Evolutionary conservation across 1,140 invertebrate species (phyloP).

Genomic region (Drosophila lowei): DNA sequence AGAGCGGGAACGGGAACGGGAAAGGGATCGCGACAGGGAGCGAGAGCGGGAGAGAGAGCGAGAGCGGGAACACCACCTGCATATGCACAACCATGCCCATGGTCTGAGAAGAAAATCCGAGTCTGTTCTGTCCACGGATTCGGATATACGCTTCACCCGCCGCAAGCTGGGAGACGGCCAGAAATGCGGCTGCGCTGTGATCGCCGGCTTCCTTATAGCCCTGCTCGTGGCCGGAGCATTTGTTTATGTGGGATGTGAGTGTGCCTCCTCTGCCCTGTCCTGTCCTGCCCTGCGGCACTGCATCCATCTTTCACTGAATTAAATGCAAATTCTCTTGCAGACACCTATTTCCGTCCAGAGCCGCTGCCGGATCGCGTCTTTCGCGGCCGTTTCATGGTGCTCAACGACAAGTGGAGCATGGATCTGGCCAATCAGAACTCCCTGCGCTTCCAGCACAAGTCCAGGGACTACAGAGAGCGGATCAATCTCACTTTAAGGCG

Average conservation of each 20-base stretch:
- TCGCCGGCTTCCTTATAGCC: slow-evolving; percentile 91
- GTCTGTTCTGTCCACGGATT: slow-evolving; percentile 91
- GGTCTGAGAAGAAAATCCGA: slow-evolving; percentile 85
- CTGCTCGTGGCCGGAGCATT: slow-evolving; percentile 91
- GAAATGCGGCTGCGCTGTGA: slow-evolving; percentile 92
- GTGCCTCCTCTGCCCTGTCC: too few relatives aligned
- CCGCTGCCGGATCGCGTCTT: slow-evolving; percentile 90
- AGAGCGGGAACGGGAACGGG: slow-evolving; percentile 10
- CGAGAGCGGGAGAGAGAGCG: slow-evolving; percentile 21
- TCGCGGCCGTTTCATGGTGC: slow-evolving; percentile 89
- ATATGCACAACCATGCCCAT: slow-evolving; percentile 65
- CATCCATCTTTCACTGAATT: background rate
- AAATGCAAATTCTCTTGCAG: slow-evolving; percentile 84
- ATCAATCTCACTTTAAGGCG: slow-evolving; percentile 89
- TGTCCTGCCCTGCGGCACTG: too few relatives aligned
- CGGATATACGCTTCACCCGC: slow-evolving; percentile 92
- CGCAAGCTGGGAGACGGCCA: slow-evolving; percentile 91
- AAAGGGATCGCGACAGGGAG: slow-evolving; percentile 23
- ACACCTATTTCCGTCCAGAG: slow-evolving; percentile 91
- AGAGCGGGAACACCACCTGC: slow-evolving; percentile 57
- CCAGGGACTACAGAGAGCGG: slow-evolving; percentile 89
- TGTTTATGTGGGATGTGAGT: slow-evolving; percentile 92
- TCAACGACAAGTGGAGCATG: slow-evolving; percentile 87
- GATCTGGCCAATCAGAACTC: slow-evolving; percentile 88
- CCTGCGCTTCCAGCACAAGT: slow-evolving; percentile 86